Percentiles rank a stretch among this genome's conserved stretches.
Evolutionary conservation across 2,888 invertebrate species (phyloP).

Genomic region (Pyralis farinalis): DNA sequence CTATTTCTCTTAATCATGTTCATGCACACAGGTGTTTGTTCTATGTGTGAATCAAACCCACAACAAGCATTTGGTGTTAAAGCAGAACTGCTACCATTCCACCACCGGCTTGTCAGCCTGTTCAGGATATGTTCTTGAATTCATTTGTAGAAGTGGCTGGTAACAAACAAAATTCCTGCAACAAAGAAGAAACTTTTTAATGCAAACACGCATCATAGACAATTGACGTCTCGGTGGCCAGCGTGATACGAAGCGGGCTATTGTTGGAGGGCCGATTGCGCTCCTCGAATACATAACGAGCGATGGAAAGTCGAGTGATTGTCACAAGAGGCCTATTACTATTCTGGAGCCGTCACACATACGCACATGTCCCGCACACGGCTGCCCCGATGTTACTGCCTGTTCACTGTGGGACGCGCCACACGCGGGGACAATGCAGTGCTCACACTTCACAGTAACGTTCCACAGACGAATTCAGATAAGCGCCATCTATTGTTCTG

Average conservation of each 20-base stretch:
- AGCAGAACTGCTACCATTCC: too few species aligned
- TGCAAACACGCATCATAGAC: conserved; percentile 12
- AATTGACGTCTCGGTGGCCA: conserved; percentile 14
- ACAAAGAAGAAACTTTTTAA: conserved; percentile 17
- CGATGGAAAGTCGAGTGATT: conserved; percentile 57
- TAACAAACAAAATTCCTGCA: conserved; percentile 4
- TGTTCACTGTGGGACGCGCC: neutral
- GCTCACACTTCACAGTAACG: too few species aligned
- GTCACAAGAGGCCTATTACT: conserved; percentile 50
- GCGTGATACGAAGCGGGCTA: conserved; percentile 7
- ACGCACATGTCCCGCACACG: conserved; percentile 45
- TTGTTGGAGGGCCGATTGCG: conserved; percentile 21
- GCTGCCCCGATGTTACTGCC: conserved; percentile 1
- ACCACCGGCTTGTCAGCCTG: too few species aligned
- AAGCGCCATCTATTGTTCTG: too few species aligned
- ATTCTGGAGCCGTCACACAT: conserved; percentile 42
- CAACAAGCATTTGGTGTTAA: too few species aligned
- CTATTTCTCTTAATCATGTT: too few species aligned
- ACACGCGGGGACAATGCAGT: neutral
- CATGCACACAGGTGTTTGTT: too few species aligned
- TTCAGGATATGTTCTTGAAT: too few species aligned
- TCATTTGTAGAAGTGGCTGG: too few species aligned
- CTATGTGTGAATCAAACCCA: too few species aligned
- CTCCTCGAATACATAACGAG: conserved; percentile 47
- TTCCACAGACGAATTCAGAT: too few species aligned